These are phyloP conservation scores for Macquaria ambigua DNA, from an alignment of 2,113 vertebrate species.

Conservation along the genomic window DNA sequence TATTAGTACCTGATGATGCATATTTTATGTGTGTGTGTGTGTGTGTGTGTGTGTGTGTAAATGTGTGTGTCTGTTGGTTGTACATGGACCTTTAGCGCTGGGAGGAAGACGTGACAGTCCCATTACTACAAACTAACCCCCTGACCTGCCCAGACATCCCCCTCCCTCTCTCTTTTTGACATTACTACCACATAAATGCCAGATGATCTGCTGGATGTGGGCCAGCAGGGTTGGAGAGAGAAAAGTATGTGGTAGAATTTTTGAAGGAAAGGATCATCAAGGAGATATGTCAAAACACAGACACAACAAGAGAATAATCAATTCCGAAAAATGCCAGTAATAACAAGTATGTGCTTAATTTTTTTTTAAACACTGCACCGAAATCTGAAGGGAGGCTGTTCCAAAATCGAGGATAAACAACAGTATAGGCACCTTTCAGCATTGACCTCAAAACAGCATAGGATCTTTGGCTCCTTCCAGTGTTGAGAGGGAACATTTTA, in stretches of 20 bases:
- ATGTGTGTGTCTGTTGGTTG: conserved; percentile 1
- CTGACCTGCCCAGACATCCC: neutral
- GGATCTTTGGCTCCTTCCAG: neutral
- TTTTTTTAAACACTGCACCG: neutral
- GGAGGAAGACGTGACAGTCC: conserved; percentile 10
- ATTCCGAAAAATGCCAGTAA: neutral
- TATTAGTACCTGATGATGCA: neutral
- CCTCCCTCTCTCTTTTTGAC: conserved; percentile 15
- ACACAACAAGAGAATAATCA: conserved; percentile 4
- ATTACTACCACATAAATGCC: conserved; percentile 49
- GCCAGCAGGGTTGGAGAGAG: neutral
- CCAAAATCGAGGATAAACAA: neutral
- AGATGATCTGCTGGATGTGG: conserved; percentile 23
- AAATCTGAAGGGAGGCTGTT: neutral
- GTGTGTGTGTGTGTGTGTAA: neutral
- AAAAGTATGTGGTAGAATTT: neutral
- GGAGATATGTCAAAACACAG: neutral
- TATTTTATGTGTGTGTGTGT: neutral
- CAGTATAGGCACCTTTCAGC: neutral
- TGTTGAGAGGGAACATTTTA: neutral
- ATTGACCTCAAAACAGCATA: neutral
- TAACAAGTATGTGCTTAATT: neutral
- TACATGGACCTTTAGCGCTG: conserved; percentile 28
- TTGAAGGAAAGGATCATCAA: neutral
- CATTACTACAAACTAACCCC: conserved; percentile 36